These are phyloP conservation scores for Synanthedon tipuliformis DNA, from an alignment of 2,888 invertebrate genomes.

Conservation along the genomic window DNA sequence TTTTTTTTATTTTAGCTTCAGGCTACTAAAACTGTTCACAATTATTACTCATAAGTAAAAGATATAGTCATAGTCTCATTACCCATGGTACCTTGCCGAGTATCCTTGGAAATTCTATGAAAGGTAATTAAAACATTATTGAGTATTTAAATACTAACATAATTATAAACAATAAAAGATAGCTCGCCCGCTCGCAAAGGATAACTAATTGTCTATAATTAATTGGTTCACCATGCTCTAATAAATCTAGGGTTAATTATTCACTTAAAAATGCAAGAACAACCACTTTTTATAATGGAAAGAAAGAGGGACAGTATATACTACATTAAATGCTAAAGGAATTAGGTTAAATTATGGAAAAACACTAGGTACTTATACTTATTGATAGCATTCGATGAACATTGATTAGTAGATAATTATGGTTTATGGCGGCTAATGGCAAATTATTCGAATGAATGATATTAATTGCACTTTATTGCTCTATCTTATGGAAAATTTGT, in stretches of 20 bases:
- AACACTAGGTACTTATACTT: not conserved
- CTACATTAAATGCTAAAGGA: not conserved
- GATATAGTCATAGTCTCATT: no score
- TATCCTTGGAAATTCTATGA: no score
- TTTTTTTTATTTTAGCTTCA: no score
- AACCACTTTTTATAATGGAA: not conserved
- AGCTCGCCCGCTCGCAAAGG: conserved; percentile 4
- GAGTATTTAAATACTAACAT: not conserved
- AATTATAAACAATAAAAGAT: not conserved
- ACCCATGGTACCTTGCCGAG: no score
- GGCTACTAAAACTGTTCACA: no score
- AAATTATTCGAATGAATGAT: no score
- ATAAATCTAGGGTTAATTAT: not conserved
- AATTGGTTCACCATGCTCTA: not conserved
- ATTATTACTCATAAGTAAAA: no score
- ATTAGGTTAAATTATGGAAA: not conserved
- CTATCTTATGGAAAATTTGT: no score
- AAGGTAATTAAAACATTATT: no score
- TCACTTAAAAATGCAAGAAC: not conserved
- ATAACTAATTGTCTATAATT: not conserved
- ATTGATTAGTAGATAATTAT: not conserved
- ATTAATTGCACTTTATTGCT: no score
- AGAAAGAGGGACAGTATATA: not conserved
- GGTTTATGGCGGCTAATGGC: not conserved
- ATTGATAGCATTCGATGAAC: not conserved